These are phyloP conservation scores for Rhagoletis zephyria DNA, from an alignment of 1,140 invertebrate species.

Conservation along the genomic window DNA sequence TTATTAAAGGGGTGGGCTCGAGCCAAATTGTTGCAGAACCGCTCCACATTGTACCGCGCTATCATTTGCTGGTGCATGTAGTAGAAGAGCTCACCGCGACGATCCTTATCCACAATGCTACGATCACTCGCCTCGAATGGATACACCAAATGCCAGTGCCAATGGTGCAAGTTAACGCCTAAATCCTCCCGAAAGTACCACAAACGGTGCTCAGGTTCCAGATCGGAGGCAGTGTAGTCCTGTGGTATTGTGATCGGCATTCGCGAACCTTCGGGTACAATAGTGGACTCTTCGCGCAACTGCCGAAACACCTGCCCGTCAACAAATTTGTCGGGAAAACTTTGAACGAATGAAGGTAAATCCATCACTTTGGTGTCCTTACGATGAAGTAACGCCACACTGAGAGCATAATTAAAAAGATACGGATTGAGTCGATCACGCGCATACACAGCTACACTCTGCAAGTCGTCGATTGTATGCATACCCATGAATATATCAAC, in stretches of 20 bases:
- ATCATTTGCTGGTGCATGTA: slow-evolving; percentile 83
- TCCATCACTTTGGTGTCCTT: slow-evolving; percentile 74
- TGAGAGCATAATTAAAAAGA: slow-evolving; percentile 71
- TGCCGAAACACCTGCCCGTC: slow-evolving; percentile 74
- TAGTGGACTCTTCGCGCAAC: slow-evolving; percentile 74
- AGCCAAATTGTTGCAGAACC: slow-evolving; percentile 75
- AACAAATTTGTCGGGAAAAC: slow-evolving; percentile 77
- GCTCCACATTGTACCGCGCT: slow-evolving; percentile 77
- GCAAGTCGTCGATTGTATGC: slow-evolving; percentile 58
- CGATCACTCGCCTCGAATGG: slow-evolving; percentile 66
- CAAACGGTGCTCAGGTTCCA: slow-evolving; percentile 76
- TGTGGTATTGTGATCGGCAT: slow-evolving; percentile 76
- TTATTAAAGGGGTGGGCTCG: slow-evolving; percentile 75
- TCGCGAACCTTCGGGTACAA: slow-evolving; percentile 60
- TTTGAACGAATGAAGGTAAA: slow-evolving; percentile 75
- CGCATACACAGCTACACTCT: neutral
- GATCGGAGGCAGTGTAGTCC: slow-evolving; percentile 74
- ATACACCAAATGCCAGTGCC: too few species aligned
- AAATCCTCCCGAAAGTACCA: slow-evolving; percentile 78
- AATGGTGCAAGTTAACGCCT: slow-evolving; percentile 75
- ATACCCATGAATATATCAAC: slow-evolving; percentile 75
- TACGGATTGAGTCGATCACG: slow-evolving; percentile 74
- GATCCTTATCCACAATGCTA: slow-evolving; percentile 76
- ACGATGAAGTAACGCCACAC: slow-evolving; percentile 73
- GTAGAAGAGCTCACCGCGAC: slow-evolving; percentile 75